Evolutionary conservation across 1,140 invertebrate species (phyloP).

Genomic region (Lycorma delicatula): DNA sequence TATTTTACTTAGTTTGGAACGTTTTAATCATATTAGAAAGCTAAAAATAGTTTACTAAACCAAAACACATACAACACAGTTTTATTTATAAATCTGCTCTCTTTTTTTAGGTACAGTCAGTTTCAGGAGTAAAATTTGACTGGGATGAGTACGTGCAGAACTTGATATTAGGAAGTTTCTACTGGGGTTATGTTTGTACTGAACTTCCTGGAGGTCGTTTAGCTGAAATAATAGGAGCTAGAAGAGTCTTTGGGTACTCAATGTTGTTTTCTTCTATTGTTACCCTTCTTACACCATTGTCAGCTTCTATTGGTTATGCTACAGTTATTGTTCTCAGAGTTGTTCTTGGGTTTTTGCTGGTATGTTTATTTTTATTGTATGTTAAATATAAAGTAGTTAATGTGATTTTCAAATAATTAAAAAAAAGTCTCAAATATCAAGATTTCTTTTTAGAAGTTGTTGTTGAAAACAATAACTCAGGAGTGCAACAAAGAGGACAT

Average conservation of each 20-base stretch:
- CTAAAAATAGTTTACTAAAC: no score
- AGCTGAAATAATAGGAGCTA: constrained; percentile 72
- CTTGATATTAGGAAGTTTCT: constrained; percentile 73
- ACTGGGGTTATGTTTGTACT: constrained; percentile 82
- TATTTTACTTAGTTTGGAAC: no score
- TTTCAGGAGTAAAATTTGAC: constrained; percentile 47
- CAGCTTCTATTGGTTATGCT: constrained; percentile 52
- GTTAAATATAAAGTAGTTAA: no score
- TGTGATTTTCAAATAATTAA: no score
- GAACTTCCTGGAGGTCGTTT: constrained; percentile 79
- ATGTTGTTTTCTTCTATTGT: constrained; percentile 73
- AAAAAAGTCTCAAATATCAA: no score
- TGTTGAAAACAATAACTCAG: no score
- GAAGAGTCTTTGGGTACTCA: constrained; percentile 72
- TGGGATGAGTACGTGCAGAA: constrained; percentile 70
- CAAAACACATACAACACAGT: no score
- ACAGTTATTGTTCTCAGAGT: constrained; percentile 53
- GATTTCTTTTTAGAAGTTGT: no score
- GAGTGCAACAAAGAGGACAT: no score
- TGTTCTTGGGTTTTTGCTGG: constrained; percentile 61
- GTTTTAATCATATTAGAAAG: no score
- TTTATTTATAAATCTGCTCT: no score
- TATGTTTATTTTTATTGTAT: constrained; percentile 26
- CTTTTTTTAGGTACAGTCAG: no score
- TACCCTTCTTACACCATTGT: constrained; percentile 70